Evolutionary conservation across 2,113 vertebrate species (phyloP).

Genomic region (Podilymbus podiceps): DNA sequence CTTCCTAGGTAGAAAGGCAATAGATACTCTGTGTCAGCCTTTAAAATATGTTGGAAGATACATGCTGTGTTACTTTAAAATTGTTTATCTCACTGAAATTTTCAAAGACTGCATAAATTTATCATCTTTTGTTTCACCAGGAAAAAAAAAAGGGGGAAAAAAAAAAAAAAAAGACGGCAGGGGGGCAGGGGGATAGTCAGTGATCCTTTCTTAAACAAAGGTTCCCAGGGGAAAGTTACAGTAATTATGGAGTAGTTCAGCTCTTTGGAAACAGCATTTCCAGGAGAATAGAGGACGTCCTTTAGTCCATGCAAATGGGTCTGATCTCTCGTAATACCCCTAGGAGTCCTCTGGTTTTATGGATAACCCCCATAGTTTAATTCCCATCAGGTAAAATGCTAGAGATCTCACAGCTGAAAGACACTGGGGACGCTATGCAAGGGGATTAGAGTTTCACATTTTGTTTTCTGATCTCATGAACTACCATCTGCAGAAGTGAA

Average conservation of each 20-base stretch:
- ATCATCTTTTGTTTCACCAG: neutral
- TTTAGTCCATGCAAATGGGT: neutral
- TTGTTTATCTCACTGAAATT: neutral
- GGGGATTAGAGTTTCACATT: neutral
- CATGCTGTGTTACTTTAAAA: neutral
- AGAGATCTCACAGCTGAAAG: neutral
- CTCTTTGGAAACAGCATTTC: neutral
- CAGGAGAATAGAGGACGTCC: neutral
- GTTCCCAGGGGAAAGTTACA: neutral
- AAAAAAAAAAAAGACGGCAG: no score
- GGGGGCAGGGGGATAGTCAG: no score
- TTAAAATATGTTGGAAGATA: neutral
- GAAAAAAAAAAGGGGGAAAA: neutral
- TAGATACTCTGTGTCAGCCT: neutral
- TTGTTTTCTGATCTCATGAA: neutral
- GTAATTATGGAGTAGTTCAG: neutral
- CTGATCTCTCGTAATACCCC: neutral
- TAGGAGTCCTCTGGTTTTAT: neutral
- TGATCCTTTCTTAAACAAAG: neutral
- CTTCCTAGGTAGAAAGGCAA: neutral
- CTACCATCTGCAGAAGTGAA: neutral
- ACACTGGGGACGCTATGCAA: neutral
- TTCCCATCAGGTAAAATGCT: neutral
- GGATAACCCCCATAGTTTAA: neutral
- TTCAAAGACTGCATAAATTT: neutral